Evolutionary conservation across 2,113 vertebrate genomes (phyloP).

Genomic region (Tragulus kanchil): DNA sequence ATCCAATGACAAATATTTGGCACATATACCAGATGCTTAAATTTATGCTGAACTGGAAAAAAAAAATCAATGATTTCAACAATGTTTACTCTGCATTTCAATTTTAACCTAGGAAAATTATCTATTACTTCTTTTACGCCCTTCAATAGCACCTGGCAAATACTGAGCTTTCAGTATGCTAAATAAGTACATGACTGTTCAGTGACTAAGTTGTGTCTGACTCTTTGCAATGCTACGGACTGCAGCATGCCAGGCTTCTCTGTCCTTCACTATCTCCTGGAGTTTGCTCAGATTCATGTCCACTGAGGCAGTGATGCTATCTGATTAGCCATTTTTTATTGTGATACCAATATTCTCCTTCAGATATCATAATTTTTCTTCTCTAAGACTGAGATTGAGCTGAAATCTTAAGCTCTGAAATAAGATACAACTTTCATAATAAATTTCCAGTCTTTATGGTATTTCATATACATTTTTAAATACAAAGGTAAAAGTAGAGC

Average conservation of each 20-base stretch:
- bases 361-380: conserved; percentile 29
- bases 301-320: background rate
- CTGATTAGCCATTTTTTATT: conserved; percentile 49
- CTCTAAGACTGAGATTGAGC: conserved; percentile 28
- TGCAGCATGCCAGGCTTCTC: background rate
- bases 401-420: conserved; percentile 42
- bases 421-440: conserved; percentile 22
- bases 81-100: background rate
- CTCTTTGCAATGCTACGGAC: background rate
- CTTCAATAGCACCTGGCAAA: conserved; percentile 6
- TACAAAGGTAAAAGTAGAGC: background rate
- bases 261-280: background rate
- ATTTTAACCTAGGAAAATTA: conserved; percentile 46
- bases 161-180: background rate
- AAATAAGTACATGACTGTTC: background rate
- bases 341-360: conserved; percentile 53
- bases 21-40: background rate
- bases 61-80: conserved; percentile 28
- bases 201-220: background rate
- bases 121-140: conserved; percentile 44
- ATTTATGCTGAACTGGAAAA: conserved; percentile 10
- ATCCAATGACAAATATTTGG: conserved; percentile 5
- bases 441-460: background rate
- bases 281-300: background rate
- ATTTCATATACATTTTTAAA: conserved; percentile 52